Evolutionary conservation across 1,140 invertebrate species (phyloP).

Genomic region (Ips nitidus): DNA sequence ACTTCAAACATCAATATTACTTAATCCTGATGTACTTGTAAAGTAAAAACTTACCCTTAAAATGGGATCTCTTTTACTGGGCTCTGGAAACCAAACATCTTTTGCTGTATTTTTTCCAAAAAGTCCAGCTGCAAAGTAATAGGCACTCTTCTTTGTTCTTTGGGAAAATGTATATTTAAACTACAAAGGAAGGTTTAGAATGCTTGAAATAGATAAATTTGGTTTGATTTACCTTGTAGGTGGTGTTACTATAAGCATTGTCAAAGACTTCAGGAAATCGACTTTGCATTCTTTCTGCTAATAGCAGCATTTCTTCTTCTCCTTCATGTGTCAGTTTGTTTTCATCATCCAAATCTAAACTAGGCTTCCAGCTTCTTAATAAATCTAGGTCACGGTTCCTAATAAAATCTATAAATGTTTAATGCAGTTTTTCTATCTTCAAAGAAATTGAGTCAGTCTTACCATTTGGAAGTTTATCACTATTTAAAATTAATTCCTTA

Average conservation of each 20-base stretch:
- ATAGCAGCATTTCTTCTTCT: conserved; percentile 64
- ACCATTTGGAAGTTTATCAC: conserved; percentile 40
- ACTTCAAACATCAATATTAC: conserved; percentile 55
- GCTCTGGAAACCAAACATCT: conserved; percentile 63
- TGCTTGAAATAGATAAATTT: background rate
- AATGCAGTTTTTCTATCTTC: conserved; percentile 8
- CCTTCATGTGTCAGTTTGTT: conserved; percentile 64
- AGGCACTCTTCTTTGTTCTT: conserved; percentile 71
- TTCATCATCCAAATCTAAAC: conserved; percentile 52
- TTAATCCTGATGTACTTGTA: conserved; percentile 6
- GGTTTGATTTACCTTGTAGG: conserved; percentile 58
- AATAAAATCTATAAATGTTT: conserved; percentile 30
- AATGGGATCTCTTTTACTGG: conserved; percentile 66
- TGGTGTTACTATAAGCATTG: conserved; percentile 58
- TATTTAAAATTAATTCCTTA: conserved; percentile 55
- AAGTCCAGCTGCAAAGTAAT: conserved; percentile 69
- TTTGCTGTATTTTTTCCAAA: conserved; percentile 65
- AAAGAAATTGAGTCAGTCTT: conserved; percentile 21
- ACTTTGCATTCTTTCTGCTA: conserved; percentile 66
- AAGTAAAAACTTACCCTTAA: conserved; percentile 61
- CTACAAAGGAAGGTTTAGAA: conserved; percentile 49
- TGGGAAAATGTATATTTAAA: conserved; percentile 76
- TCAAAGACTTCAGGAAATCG: conserved; percentile 64
- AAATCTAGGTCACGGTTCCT: conserved; percentile 48
- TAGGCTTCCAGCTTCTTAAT: conserved; percentile 58